Evolutionary conservation across 1,140 invertebrate species (phyloP).

Genomic region (Delia radicum): DNA sequence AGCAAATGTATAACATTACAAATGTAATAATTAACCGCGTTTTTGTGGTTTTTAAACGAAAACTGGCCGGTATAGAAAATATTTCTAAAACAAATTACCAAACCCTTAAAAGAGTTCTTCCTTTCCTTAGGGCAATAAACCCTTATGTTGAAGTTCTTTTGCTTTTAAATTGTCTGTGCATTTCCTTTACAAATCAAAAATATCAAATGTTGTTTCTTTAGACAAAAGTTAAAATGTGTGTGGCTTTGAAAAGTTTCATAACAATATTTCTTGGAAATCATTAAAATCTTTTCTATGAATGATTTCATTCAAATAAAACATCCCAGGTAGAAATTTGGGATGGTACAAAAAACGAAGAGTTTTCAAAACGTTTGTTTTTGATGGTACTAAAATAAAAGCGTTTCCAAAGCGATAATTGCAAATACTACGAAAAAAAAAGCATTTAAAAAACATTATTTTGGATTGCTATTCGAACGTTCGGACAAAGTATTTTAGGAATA

Average conservation of each 20-base stretch:
- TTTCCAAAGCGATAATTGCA: background rate
- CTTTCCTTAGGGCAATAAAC: background rate
- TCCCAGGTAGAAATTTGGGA: background rate
- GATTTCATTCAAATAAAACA: background rate
- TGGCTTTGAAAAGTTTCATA: background rate
- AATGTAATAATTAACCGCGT: conserved; percentile 4
- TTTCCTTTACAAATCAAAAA: too few relatives aligned
- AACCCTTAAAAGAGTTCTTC: too few relatives aligned
- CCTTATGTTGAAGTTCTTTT: background rate
- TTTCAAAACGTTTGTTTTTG: too few relatives aligned
- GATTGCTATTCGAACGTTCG: too few relatives aligned
- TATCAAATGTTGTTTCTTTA: background rate
- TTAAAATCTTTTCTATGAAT: background rate
- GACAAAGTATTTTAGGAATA: too few relatives aligned
- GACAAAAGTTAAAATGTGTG: too few relatives aligned
- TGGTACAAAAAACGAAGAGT: background rate
- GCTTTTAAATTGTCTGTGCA: too few relatives aligned
- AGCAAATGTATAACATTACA: background rate
- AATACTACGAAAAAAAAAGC: background rate
- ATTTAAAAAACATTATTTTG: too few relatives aligned
- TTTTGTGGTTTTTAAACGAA: background rate
- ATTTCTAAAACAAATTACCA: background rate
- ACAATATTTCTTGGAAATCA: background rate
- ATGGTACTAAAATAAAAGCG: too few relatives aligned
- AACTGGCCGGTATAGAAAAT: background rate